Base-by-base conservation (phyloP, 2,113 vertebrate species). In the Prunella fulvescens region DNA sequence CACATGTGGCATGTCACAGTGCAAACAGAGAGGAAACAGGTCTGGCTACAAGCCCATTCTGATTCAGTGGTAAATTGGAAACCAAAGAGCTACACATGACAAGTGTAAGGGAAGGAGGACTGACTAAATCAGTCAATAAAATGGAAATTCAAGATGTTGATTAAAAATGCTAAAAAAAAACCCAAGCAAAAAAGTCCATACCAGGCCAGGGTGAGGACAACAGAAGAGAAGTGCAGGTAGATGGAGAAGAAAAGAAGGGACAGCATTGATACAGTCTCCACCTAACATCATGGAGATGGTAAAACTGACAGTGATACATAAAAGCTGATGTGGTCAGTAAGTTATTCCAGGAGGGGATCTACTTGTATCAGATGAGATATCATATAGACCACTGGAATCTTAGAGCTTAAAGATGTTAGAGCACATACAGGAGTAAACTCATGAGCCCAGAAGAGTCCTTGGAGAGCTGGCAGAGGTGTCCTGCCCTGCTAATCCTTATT, bases 401-500 rank as follows among this genome's bases (percentile, higher is more conserved):
- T 92, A 73, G 71, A 86, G 48, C 48, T 79, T 64, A 53, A 87
- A 58, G 80, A 60, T 95, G 88, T 81, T 93, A 94, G 47, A 92
- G 72, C 44, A 81, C 76, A 86, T 26, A n/a, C 58, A 86, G 78
- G 40, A 86, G 72, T 67, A 84, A 93, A 95, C 72, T 96, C 83
- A 78, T 76, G 94, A 94, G 80, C 86, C 60, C 78, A 85, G 70
- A 93, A 85, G 81, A 95, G 78, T 85, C 78, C 70, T 91, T 51
- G 33, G 86, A 93, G 86, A 95, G 80, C 88, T 91, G 86, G 83
- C 80, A 84, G 91, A 92, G 80, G 42, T 97, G 92, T 88, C 82
- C 76, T 88, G 83, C 91, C 80, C 89, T 86, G 51, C 56, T 81
- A 83, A 97, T 81, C 80, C 91, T 83, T 95, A 93, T 96, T 94